A percentile compares a stretch with the other conserved stretches of the same genome.
Evolutionary conservation across 53 echinoderm and acorn worm genomes (phyloP).

Genomic region (Zoroaster sp.): DNA sequence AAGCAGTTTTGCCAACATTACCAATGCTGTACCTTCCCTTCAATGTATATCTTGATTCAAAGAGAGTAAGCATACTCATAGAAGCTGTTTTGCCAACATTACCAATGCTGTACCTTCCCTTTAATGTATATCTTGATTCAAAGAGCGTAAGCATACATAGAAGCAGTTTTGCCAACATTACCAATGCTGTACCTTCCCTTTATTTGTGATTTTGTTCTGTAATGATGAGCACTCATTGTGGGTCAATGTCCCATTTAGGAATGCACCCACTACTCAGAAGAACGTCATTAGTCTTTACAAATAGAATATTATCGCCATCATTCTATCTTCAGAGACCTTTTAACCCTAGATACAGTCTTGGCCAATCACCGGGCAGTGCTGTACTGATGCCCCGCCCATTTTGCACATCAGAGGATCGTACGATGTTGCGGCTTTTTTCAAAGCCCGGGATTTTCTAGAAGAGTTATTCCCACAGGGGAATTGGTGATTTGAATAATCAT

Average conservation of each 20-base stretch:
- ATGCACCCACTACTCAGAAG: background rate
- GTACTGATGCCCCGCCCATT: background rate
- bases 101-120: no score
- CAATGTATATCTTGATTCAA: no score
- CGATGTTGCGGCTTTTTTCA: background rate
- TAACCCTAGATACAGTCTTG: conserved; percentile 13
- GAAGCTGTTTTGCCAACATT: no score
- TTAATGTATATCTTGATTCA: no score
- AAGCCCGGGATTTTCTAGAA: background rate
- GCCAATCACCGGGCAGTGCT: conserved; percentile 11
- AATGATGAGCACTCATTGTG: no score
- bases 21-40: no score
- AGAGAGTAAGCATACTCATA: no score
- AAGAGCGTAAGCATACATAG: no score
- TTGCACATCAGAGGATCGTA: conserved; percentile 19
- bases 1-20: no score
- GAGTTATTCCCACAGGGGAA: background rate
- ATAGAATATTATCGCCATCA: background rate
- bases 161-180: no score
- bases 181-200: no score
- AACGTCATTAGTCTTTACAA: background rate
- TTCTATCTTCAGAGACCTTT: background rate
- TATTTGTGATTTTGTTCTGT: no score
- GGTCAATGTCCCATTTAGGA: background rate
- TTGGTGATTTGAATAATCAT: background rate